Base-by-base conservation (phyloP, 2,797 vertebrate genomes). In the Zonotrichia albicollis region DNA sequence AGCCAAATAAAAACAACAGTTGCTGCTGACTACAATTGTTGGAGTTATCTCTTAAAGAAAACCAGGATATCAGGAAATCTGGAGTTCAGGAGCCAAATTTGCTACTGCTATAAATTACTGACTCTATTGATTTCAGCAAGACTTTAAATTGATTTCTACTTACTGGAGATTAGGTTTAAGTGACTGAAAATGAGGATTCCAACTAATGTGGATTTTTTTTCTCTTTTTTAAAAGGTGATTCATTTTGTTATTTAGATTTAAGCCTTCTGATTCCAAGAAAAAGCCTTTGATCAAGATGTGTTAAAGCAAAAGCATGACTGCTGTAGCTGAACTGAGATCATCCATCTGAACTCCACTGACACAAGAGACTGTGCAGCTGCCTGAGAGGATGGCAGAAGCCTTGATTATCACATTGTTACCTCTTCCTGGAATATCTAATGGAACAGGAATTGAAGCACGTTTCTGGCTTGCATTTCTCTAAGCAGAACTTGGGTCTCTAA, bases 101-200 rank as follows among this genome's bases (percentile, higher is more conserved):
- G 51, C 70, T 71, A 5, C 55, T 60, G 30, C 26, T 54, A 91
- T 84, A 92, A 94, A 91, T 92, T 89, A 85, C 79, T 29, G 76
- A 40, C 60, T 76, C 16, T 76, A 94, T 74, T 32, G 84, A 96
- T 93, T 95, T 86, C 91, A 76, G 62, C 70, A 87, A 78, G 82
- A 60, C 55, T 57, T 60, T 70, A 88, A 90, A 91, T 76, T 95
- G 95, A 96, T 96, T 93, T 90, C 84, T 81, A 84, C 60, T 88
- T 92, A 65, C 82, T 82, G 79, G 34, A 86, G 64, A 93, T 94
- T 84, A 92, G 23, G n/a, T 84, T 81, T 79, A 93, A 96, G 87
- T 93, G 89, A 92, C 74, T 73, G 85, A 91, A 94, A 96, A 97
- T 77, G 64, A 93, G 55, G 84, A 93, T 86, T 90, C 66, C 66